phyloP scores from a whole-genome alignment of 2,113 vertebrate species.

The Perca schrenkii region DNA sequence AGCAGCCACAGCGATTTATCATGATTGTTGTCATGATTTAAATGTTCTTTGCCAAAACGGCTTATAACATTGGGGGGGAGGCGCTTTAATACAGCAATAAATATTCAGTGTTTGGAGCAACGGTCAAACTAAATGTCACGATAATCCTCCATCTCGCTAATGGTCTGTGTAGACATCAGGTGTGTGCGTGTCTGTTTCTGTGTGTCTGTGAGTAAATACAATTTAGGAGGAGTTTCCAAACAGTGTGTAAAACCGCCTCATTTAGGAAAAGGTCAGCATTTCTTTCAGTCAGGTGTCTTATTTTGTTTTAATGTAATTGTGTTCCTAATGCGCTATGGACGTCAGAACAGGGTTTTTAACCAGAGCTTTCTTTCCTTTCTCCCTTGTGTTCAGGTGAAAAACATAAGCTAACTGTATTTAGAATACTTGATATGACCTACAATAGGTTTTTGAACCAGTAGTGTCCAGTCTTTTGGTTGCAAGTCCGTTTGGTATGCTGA shows the following conservation, averaged over 20 bases:
- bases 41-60: slow-evolving; percentile 63
- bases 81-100: slow-evolving; percentile 75
- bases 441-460: not conserved
- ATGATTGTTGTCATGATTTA: slow-evolving; percentile 74
- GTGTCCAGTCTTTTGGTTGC: not conserved
- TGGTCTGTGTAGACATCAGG: slow-evolving; percentile 35
- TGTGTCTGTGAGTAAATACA: slow-evolving; percentile 11
- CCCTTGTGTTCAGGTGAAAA: not conserved
- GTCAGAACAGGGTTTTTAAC: slow-evolving; percentile 23
- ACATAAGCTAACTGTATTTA: not conserved
- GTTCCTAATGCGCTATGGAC: slow-evolving; percentile 38
- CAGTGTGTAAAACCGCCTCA: slow-evolving; percentile 48
- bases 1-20: slow-evolving; percentile 65
- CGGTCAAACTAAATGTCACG: slow-evolving; percentile 77
- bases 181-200: slow-evolving; percentile 3
- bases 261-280: slow-evolving; percentile 75
- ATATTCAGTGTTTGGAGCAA: slow-evolving; percentile 76
- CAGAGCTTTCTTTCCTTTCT: not conserved
- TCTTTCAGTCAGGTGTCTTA: slow-evolving; percentile 44
- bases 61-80: slow-evolving; percentile 26
- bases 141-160: slow-evolving; percentile 65
- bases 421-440: not conserved
- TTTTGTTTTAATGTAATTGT: slow-evolving; percentile 65
- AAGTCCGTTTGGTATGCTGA: not conserved
- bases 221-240: slow-evolving; percentile 50